Conservation (phyloP, 2,113 vertebrate genomes). For the Plecotus auritus region DNA sequence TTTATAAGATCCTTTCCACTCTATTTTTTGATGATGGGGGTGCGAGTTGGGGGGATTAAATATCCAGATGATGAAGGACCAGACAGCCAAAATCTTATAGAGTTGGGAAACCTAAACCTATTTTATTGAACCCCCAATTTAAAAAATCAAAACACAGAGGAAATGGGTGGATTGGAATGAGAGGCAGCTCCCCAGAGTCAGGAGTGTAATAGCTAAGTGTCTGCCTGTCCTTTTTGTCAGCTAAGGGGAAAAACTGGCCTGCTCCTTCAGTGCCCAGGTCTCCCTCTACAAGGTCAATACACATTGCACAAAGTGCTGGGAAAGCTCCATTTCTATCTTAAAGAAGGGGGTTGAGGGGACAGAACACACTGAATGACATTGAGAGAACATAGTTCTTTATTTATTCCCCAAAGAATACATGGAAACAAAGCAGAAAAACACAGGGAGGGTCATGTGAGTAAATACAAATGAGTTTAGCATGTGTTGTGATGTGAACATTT, state of each 20-base stretch:
- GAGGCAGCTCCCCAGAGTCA: not conserved
- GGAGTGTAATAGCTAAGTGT: not conserved
- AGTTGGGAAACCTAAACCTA: not conserved
- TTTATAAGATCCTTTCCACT: not conserved
- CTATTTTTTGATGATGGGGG: not conserved
- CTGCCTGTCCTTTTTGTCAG: not conserved
- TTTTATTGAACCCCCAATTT: not conserved
- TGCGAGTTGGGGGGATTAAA: not conserved
- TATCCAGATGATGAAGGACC: not conserved
- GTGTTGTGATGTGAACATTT: not conserved
- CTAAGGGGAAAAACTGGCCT: not conserved
- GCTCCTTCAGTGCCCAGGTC: not conserved
- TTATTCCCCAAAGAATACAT: not conserved
- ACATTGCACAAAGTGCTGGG: not conserved
- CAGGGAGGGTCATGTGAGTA: not conserved
- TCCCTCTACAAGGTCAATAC: not conserved
- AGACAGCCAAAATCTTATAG: not conserved
- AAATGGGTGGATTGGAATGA: not conserved
- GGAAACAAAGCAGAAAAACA: not conserved
- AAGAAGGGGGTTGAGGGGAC: not conserved
- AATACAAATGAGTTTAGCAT: not conserved
- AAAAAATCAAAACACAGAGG: not conserved
- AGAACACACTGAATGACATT: not conserved
- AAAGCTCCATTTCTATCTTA: not conserved
- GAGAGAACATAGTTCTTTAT: not conserved